Evolutionary conservation across 2,888 invertebrate species (phyloP).

Genomic region (Rhorus exstirpatorius): DNA sequence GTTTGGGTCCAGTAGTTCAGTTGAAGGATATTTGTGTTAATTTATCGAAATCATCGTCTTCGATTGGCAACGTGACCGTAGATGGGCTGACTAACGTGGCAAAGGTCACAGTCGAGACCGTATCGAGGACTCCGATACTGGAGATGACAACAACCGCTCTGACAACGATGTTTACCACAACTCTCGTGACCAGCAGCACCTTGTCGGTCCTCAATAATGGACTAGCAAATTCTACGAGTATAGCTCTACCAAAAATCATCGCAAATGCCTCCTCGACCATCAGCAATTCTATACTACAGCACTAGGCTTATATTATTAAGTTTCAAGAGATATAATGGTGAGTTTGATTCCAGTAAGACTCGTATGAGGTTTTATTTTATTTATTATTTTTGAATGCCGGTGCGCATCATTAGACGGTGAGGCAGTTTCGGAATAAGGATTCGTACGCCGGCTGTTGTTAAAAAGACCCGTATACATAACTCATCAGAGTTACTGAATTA

Average conservation of each 20-base stretch:
- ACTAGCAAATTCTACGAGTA: slow-evolving; percentile 76
- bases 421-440: no score
- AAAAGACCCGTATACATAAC: no score
- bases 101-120: slow-evolving; percentile 76
- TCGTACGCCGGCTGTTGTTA: no score
- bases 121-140: slow-evolving; percentile 76
- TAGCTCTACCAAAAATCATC: slow-evolving; percentile 77
- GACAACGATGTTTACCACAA: slow-evolving; percentile 75
- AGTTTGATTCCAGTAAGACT: slow-evolving; percentile 18
- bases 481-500: no score
- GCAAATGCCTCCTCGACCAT: slow-evolving; percentile 78
- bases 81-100: slow-evolving; percentile 75
- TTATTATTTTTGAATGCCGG: neutral
- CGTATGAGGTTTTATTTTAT: neutral
- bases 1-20: slow-evolving; percentile 82
- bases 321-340: slow-evolving; percentile 9
- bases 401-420: neutral
- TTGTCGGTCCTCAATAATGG: slow-evolving; percentile 73
- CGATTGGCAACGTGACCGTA: slow-evolving; percentile 74
- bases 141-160: slow-evolving; percentile 76
- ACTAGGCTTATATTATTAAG: slow-evolving; percentile 50
- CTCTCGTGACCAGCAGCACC: slow-evolving; percentile 77
- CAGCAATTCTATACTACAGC: slow-evolving; percentile 78
- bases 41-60: slow-evolving; percentile 71
- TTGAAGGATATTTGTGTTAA: slow-evolving; percentile 81